Evolutionary conservation across 2,888 invertebrate species (phyloP), one percentile per base, ranked within the genome.

Genomic region (Agrilus mali): DNA sequence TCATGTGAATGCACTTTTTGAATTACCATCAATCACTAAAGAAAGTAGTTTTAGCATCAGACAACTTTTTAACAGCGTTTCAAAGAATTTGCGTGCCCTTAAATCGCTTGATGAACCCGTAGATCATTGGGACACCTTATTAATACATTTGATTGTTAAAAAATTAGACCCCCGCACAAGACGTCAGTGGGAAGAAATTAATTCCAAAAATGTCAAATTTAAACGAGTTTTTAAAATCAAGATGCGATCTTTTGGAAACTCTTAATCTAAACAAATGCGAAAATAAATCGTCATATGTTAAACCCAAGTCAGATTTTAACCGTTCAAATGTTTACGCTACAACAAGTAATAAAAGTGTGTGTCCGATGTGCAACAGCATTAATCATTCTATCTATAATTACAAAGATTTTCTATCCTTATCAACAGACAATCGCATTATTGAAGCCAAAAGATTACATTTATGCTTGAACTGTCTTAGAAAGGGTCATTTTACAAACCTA

Each of bases 1-100:
- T 33, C 53, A 53, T 41, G 40, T 55, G 2, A 50, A 47, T 10
- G 46, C 49, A 12, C 42, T 53, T 34, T 50, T 50, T 10, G 31
- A 42, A 2, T 8, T 43, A 13, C 38, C 40, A n/a, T 4, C 6
- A 8, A 27, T 41, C 10, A 32, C 27, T n/a, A 37, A 20, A 14
- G 43, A 42, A 36, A 22, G 40, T 14, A 36, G 38, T 14, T n/a
- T 4, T 3, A 15, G 36, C 12, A 31, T 48, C 1, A 38, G 45
- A 34, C 33, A 41, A 33, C n/a, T n/a, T n/a, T n/a, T n/a, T n/a
- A n/a, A n/a, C n/a, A n/a, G n/a, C n/a, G n/a, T n/a, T n/a, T n/a
- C n/a, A n/a, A n/a, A n/a, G n/a, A n/a, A n/a, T n/a, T n/a, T n/a
- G n/a, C n/a, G n/a, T n/a, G n/a, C n/a, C n/a, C 27, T 46, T 39